A percentile compares a stretch with the other conserved stretches of the same genome.
Conservation (phyloP, 2,113 vertebrate species). For the Chiloscyllium plagiosum region DNA sequence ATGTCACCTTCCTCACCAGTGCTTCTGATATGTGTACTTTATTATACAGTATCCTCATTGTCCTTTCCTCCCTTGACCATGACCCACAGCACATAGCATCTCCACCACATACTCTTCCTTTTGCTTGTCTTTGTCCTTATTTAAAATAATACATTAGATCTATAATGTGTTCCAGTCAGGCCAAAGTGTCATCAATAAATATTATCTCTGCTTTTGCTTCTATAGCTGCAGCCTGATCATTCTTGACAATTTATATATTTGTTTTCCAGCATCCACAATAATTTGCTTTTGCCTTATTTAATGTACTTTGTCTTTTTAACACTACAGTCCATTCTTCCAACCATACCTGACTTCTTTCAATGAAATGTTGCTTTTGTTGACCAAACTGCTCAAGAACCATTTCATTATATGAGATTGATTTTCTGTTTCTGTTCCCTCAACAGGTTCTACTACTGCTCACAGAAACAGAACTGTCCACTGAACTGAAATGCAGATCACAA, state of each 20-base stretch:
- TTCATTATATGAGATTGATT: background rate
- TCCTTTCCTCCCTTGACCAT: background rate
- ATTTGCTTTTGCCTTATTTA: background rate
- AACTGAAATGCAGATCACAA: background rate
- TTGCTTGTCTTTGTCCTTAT: background rate
- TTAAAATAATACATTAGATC: background rate
- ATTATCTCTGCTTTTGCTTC: background rate
- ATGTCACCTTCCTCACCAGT: background rate
- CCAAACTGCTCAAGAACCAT: background rate
- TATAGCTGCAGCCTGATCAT: background rate
- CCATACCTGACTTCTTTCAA: background rate
- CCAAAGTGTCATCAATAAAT: background rate
- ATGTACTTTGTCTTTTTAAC: background rate
- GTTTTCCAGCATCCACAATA: background rate
- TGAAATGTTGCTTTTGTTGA: background rate
- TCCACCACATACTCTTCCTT: background rate
- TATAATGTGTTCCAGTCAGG: background rate
- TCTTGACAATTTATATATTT: background rate
- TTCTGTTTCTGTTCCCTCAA: background rate
- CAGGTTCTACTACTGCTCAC: background rate
- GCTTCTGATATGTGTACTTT: background rate
- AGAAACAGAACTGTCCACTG: background rate
- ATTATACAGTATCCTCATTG: background rate
- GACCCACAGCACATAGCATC: background rate
- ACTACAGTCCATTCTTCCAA: background rate